phyloP scores from a whole-genome alignment of 2,113 vertebrate genomes.

The Austrofundulus limnaeus region DNA sequence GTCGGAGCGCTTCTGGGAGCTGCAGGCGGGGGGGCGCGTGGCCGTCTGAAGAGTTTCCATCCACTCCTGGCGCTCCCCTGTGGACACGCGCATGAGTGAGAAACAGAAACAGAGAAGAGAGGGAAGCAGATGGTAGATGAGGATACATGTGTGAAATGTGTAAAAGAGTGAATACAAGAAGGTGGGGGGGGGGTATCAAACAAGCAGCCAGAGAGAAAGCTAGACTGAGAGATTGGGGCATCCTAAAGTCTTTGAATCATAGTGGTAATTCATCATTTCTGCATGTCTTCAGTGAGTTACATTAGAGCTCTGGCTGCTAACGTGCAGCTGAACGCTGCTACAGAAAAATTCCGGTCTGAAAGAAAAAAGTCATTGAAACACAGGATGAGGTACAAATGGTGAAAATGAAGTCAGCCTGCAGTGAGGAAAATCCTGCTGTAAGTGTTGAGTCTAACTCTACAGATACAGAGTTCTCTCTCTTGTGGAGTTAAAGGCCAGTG shows the following conservation, averaged over 20 bases:
- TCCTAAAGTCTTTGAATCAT: slow-evolving; percentile 45
- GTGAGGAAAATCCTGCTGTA: slow-evolving; percentile 26
- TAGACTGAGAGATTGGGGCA: slow-evolving; percentile 38
- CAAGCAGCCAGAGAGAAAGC: slow-evolving; percentile 17
- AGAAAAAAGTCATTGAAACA: slow-evolving; percentile 44
- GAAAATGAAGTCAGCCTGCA: slow-evolving; percentile 37
- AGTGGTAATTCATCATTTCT: slow-evolving; percentile 51
- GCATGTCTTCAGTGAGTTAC: slow-evolving; percentile 25
- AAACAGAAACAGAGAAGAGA: slow-evolving; percentile 32
- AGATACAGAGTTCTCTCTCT: slow-evolving; percentile 38
- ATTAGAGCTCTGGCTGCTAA: slow-evolving; percentile 15
- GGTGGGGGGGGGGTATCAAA: slow-evolving; percentile 15
- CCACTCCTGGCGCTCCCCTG: slow-evolving; percentile 94
- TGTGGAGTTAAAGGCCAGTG: slow-evolving; percentile 3
- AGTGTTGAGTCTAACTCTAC: slow-evolving; percentile 25
- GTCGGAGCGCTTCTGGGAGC: slow-evolving; percentile 69
- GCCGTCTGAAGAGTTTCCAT: slow-evolving; percentile 84
- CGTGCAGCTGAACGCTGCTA: slow-evolving; percentile 36
- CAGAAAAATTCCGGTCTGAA: slow-evolving; percentile 23
- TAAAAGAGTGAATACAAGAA: slow-evolving; percentile 9
- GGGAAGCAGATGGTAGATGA: slow-evolving; percentile 27
- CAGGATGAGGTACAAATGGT: slow-evolving; percentile 36
- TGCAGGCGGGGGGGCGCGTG: slow-evolving; percentile 74
- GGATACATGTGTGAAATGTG: slow-evolving; percentile 28
- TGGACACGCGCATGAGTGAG: slow-evolving; percentile 48